phyloP scores from a whole-genome alignment of 2,113 vertebrate genomes.

The Sinocyclocheilus anophthalmus region DNA sequence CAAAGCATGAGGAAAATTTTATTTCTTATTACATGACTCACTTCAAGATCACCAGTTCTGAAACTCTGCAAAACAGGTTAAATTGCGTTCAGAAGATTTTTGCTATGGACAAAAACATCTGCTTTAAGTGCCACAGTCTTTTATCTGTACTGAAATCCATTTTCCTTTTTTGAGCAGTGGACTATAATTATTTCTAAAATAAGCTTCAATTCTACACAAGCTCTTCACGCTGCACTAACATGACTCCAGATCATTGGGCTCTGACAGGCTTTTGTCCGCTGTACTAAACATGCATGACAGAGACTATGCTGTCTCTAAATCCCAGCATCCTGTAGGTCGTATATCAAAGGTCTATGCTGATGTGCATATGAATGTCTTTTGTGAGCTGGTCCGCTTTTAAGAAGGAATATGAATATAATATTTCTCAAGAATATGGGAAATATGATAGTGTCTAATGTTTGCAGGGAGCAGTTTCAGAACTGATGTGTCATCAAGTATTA shows the following conservation, averaged over 20 bases:
- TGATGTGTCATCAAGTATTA: conserved; percentile 6
- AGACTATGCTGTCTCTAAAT: not conserved
- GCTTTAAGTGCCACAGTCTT: not conserved
- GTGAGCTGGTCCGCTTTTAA: not conserved
- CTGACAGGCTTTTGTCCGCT: not conserved
- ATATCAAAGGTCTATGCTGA: conserved; percentile 19
- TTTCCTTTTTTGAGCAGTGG: conserved; percentile 27
- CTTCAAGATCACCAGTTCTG: not conserved
- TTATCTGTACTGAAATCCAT: conserved; percentile 27
- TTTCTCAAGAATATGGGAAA: conserved; percentile 5
- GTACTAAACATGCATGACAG: conserved; percentile 4
- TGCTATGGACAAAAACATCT: not conserved
- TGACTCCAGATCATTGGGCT: not conserved
- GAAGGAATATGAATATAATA: conserved; percentile 13
- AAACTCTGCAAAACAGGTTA: not conserved
- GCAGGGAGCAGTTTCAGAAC: not conserved
- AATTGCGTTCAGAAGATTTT: not conserved
- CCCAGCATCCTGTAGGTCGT: conserved; percentile 1
- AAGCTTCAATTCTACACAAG: not conserved
- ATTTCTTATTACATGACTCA: not conserved
- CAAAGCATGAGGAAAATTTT: not conserved
- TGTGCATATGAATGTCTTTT: not conserved
- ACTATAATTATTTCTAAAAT: conserved; percentile 26
- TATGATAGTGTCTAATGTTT: not conserved
- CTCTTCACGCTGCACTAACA: not conserved